phyloP scores from a whole-genome alignment of 2,113 vertebrate species.

The Carassius carassius region DNA sequence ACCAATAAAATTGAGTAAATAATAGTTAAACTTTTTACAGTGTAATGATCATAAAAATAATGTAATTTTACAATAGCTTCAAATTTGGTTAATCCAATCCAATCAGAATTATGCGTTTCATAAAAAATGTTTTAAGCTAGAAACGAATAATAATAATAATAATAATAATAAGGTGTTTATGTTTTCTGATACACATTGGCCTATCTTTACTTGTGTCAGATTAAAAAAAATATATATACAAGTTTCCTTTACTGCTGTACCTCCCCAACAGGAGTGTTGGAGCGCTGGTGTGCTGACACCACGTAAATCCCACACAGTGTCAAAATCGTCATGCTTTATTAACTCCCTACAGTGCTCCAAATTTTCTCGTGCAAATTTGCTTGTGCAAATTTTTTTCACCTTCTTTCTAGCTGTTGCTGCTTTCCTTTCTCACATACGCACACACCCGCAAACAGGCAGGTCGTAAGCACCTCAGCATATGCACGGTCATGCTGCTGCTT shows the following conservation, averaged over 20 bases:
- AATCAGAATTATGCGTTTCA: background rate
- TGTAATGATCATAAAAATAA: background rate
- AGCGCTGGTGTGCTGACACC: background rate
- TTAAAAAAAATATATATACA: background rate
- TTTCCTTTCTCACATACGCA: background rate
- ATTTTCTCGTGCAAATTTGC: conserved; percentile 18
- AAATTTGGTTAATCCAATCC: background rate
- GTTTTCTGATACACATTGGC: background rate
- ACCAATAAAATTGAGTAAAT: too few relatives aligned
- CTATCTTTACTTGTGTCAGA: background rate
- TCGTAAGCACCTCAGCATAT: conserved; percentile 31
- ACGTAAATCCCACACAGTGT: conserved; percentile 8
- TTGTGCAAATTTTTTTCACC: conserved; percentile 5
- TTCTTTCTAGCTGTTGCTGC: background rate
- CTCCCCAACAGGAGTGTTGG: background rate
- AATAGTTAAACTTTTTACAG: too few relatives aligned
- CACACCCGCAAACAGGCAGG: background rate
- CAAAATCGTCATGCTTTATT: conserved; percentile 54
- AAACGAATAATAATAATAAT: background rate
- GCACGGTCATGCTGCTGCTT: conserved; percentile 34
- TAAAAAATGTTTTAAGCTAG: background rate
- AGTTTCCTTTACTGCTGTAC: background rate
- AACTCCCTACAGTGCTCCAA: conserved; percentile 27
- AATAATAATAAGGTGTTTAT: background rate
- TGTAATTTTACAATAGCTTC: background rate